Percentiles rank a stretch among this genome's conserved stretches.
Evolutionary conservation across 1,140 invertebrate species (phyloP).

Genomic region (Drosophila lacertosa): DNA sequence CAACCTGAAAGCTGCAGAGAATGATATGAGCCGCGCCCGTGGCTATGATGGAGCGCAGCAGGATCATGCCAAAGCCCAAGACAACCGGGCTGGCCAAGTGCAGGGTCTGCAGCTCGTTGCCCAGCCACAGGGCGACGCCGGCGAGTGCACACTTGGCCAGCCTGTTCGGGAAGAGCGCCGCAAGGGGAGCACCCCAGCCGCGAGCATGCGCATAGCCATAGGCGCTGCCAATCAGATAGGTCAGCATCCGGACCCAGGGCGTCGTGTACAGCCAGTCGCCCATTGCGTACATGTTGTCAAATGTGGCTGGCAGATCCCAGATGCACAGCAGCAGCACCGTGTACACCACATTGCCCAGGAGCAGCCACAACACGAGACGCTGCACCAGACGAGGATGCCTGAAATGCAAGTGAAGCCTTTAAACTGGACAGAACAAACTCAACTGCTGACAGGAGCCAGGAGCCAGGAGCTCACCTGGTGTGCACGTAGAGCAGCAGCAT

Average conservation of each 20-base stretch:
- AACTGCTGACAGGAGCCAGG: background rate
- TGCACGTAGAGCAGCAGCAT: conserved; percentile 85
- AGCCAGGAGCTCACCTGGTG: conserved; percentile 75
- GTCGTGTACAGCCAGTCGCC: conserved; percentile 31
- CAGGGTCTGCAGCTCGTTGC: background rate
- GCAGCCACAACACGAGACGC: background rate
- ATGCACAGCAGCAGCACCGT: conserved; percentile 13
- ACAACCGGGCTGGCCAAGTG: conserved; percentile 2
- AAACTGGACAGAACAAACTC: too few species aligned
- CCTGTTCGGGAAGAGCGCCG: background rate
- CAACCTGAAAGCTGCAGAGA: background rate
- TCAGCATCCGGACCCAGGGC: conserved; percentile 16
- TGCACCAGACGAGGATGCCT: conserved; percentile 25
- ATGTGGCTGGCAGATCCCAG: background rate
- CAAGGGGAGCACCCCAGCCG: conserved; percentile 10
- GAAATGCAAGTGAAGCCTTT: background rate
- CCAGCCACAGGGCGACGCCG: background rate
- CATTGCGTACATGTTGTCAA: conserved; percentile 16
- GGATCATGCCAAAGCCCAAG: background rate
- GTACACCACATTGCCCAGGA: background rate
- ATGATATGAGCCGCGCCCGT: conserved; percentile 27
- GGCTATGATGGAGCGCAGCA: background rate
- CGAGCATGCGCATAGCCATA: conserved; percentile 32
- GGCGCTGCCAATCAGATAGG: conserved; percentile 36
- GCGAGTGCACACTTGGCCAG: background rate